A percentile compares a stretch with the other conserved stretches of the same genome.
These are phyloP conservation scores for Lochmaea crataegi DNA, from an alignment of 2,888 invertebrate species.

Conservation along the genomic window DNA sequence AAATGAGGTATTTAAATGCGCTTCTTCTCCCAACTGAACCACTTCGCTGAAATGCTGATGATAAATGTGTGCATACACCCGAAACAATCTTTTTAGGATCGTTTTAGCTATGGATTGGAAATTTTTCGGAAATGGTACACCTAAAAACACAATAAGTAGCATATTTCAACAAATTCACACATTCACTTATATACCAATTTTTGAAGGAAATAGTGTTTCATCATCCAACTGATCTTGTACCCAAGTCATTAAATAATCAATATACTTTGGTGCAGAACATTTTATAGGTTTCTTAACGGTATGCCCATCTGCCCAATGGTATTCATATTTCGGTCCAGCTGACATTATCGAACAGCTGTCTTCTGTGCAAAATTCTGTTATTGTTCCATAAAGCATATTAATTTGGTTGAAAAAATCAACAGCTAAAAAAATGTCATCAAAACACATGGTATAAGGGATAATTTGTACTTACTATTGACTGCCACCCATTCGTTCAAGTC, in stretches of 20 bases:
- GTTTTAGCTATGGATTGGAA: conserved; percentile 97
- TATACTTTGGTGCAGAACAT: conserved; percentile 98
- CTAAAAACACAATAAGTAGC: conserved; percentile 63
- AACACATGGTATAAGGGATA: neutral
- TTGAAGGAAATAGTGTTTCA: conserved; percentile 97
- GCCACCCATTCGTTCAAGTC: conserved; percentile 99
- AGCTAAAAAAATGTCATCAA: conserved; percentile 71
- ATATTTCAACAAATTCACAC: neutral
- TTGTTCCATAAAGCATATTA: conserved; percentile 99
- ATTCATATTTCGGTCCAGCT: conserved; percentile 98
- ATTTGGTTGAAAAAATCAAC: conserved; percentile 99
- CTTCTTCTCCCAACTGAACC: conserved; percentile 97
- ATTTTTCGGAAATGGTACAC: conserved; percentile 98
- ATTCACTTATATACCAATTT: conserved; percentile 81
- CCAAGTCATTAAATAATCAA: conserved; percentile 99
- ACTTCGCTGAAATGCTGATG: conserved; percentile 99
- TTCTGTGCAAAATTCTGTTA: conserved; percentile 99
- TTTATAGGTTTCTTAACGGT: conserved; percentile 98
- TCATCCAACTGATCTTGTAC: conserved; percentile 99
- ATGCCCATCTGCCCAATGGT: conserved; percentile 99
- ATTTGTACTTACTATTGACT: conserved; percentile 89
- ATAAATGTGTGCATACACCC: conserved; percentile 99
- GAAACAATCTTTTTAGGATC: conserved; percentile 96
- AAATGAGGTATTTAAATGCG: conserved; percentile 98
- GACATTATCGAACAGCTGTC: conserved; percentile 98